phyloP scores from a whole-genome alignment of 2,113 vertebrate species.

The Neotragus pygmaeus region DNA sequence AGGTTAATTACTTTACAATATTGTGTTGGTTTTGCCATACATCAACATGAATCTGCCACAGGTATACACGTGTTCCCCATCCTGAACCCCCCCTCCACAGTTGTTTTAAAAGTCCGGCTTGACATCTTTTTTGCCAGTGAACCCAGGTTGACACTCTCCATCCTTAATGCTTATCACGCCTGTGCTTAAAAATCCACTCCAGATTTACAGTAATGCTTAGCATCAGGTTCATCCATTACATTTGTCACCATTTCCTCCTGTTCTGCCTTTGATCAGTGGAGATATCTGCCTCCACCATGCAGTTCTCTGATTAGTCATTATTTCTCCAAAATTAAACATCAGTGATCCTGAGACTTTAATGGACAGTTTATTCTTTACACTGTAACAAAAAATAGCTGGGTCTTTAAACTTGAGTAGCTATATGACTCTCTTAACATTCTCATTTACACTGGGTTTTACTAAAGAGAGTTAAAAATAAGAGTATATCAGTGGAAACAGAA shows the following conservation, averaged over 20 bases:
- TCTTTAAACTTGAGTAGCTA: not conserved
- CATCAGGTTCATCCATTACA: not conserved
- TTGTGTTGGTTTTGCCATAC: no score
- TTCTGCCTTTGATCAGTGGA: not conserved
- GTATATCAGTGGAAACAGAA: not conserved
- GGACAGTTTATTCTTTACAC: not conserved
- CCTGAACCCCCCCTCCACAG: not conserved
- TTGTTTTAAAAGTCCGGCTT: not conserved
- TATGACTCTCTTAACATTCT: not conserved
- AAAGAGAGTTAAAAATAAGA: not conserved
- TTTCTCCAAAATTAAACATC: constrained; percentile 9
- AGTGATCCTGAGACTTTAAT: not conserved
- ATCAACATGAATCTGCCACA: no score
- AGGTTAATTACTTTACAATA: no score
- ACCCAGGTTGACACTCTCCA: not conserved
- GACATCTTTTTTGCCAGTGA: not conserved
- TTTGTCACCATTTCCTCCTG: not conserved
- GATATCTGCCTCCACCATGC: not conserved
- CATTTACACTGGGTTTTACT: not conserved
- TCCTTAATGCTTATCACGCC: not conserved
- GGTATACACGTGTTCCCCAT: no score
- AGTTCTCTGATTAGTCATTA: not conserved
- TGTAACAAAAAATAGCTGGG: not conserved
- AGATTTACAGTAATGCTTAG: not conserved
- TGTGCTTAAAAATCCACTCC: not conserved